A percentile compares a stretch with the other conserved stretches of the same genome.
Evolutionary conservation across 2,797 vertebrate species (phyloP).

Genomic region (Enteromius radiatus): DNA sequence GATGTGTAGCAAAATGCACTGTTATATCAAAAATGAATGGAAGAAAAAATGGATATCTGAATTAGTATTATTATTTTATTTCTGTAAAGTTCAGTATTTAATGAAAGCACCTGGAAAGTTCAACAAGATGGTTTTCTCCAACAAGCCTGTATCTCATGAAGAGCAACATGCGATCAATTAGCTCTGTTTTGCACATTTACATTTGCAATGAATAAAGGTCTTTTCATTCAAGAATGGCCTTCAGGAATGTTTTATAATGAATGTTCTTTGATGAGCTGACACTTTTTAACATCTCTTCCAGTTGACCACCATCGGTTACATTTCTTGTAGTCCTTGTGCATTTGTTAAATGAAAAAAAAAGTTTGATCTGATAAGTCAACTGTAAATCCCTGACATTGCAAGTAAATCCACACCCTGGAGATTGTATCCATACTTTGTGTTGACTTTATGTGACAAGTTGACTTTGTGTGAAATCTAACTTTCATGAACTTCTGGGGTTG

Average conservation of each 20-base stretch:
- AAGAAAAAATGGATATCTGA: background rate
- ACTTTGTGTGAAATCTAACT: no score
- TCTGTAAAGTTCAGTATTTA: constrained; percentile 19
- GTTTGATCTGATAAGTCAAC: no score
- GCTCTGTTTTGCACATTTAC: background rate
- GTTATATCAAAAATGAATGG: background rate
- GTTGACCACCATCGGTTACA: background rate
- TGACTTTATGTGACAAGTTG: no score
- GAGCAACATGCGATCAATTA: no score
- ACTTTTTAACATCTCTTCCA: constrained; percentile 1
- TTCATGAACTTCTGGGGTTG: no score
- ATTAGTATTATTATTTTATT: background rate
- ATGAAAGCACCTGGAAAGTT: background rate
- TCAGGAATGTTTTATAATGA: background rate
- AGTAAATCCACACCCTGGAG: no score
- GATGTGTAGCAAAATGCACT: background rate
- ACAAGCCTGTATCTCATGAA: no score
- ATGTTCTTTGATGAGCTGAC: background rate
- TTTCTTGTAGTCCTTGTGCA: background rate
- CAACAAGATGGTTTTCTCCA: no score
- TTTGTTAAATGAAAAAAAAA: background rate
- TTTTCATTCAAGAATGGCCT: background rate
- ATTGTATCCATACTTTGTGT: no score
- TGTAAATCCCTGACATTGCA: no score
- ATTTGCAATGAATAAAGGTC: background rate